Base-by-base conservation (phyloP, 2,797 vertebrate species). In the Enteromius mattozi region DNA sequence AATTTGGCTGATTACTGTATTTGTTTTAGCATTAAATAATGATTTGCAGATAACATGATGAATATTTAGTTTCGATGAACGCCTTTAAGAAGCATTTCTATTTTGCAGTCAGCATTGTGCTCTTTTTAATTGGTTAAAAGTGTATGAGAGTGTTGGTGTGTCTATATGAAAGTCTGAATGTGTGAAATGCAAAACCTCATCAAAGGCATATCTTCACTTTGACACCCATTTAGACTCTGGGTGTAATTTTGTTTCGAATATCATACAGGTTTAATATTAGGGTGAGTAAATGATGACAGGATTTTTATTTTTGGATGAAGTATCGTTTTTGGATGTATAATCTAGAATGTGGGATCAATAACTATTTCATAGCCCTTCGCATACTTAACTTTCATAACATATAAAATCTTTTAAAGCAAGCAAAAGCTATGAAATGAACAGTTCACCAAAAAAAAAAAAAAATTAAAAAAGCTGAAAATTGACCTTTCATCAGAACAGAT, bases 161-260 rank as follows among this genome's bases (percentile, higher is more conserved):
- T 45, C 9, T 1, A 1, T 47, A 27, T 33, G 24, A 78, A 61
- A 59, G n/a, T 40, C 2, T 45, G 8, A 63, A 63, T 51, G 30
- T 51, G 63, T 68, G 30, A 68, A 40, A n/a, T 51, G 33, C n/a
- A 21, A 80, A 79, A 79, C 42, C 16, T 45, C 37, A 78, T 16
- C 9, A 14, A 51, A 47, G 17, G 30, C 51, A 51, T 30, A 72
- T 85, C 27, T 86, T 83, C 27, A 72, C 40, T 24, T 69, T 94
- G 91, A 93, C 88, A 83, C 93, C 89, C 35, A 93, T 92, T 88
- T 45, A 87, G 76, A 92, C 91, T 90, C 85, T 75, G 68, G 91
- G 10, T 79, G 3, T 35, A 14, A 21, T 6, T 4, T 66, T 49
- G 10, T 13, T 65, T 66, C 14, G 1, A 79, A 65, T 66, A 61